Percentiles rank a stretch among this genome's conserved stretches.
Conservation (phyloP, 2,113 vertebrate genomes). For the Phainopepla nitens region DNA sequence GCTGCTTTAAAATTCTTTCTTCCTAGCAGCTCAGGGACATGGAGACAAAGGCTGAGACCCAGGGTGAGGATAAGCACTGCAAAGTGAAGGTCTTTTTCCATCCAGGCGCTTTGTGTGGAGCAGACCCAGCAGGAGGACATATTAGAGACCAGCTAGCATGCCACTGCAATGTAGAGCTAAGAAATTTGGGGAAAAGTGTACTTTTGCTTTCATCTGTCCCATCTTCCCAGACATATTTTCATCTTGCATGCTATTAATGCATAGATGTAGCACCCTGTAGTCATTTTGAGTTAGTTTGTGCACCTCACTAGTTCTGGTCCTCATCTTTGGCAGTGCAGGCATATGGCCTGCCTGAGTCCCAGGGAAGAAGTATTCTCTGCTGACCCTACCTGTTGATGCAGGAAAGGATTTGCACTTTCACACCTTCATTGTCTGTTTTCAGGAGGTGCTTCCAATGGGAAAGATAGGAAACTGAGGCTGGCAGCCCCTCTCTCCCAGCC, state of each 20-base stretch:
- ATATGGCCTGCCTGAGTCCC: neutral
- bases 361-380: neutral
- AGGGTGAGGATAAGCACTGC: neutral
- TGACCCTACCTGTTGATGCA: neutral
- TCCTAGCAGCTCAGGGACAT: neutral
- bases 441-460: neutral
- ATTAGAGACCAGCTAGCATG: neutral
- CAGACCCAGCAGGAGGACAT: neutral
- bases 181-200: neutral
- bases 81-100: neutral
- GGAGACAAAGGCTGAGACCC: neutral
- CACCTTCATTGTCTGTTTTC: neutral
- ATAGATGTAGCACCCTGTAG: neutral
- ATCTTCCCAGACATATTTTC: neutral
- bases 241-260: neutral
- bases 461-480: neutral
- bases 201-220: neutral
- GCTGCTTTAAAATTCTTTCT: neutral
- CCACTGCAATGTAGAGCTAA: fast-evolving
- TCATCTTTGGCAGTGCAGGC: neutral
- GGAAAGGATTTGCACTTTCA: neutral
- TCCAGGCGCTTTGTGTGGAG: neutral
- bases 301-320: neutral
- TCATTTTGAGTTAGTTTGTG: neutral
- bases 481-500: neutral